A percentile compares a stretch with the other conserved stretches of the same genome.
phyloP scores from a whole-genome alignment of 2,797 vertebrate species.

The Eidolon dupreanum region DNA sequence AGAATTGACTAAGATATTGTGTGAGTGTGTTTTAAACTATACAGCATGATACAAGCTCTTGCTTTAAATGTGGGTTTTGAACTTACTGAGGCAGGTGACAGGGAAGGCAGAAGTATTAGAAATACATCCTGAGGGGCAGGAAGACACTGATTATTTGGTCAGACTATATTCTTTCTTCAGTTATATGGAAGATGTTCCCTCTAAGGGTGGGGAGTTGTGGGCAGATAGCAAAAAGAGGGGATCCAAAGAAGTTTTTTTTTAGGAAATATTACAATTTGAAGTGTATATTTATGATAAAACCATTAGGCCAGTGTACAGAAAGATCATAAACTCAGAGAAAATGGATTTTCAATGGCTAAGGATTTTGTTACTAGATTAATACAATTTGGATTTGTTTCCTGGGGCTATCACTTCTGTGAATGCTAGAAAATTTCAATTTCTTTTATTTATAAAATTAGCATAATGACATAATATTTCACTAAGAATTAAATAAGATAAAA shows the following conservation, averaged over 20 bases:
- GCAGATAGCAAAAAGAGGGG: background rate
- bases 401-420: background rate
- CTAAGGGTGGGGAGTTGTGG: background rate
- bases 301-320: background rate
- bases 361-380: background rate
- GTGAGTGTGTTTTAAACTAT: background rate
- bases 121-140: background rate
- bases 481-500: background rate
- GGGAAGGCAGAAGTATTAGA: background rate
- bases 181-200: background rate
- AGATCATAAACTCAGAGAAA: background rate
- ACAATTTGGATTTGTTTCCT: constrained; percentile 10
- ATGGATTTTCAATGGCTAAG: background rate
- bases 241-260: background rate
- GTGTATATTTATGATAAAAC: background rate
- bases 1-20: background rate
- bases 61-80: background rate
- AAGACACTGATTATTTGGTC: background rate
- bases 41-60: background rate
- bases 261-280: background rate
- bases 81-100: background rate
- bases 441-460: background rate
- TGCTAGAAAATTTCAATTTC: constrained; percentile 9
- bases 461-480: background rate
- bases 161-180: background rate